Base-by-base conservation (phyloP, 1,140 invertebrate species). In the Scaptomyza graminum region DNA sequence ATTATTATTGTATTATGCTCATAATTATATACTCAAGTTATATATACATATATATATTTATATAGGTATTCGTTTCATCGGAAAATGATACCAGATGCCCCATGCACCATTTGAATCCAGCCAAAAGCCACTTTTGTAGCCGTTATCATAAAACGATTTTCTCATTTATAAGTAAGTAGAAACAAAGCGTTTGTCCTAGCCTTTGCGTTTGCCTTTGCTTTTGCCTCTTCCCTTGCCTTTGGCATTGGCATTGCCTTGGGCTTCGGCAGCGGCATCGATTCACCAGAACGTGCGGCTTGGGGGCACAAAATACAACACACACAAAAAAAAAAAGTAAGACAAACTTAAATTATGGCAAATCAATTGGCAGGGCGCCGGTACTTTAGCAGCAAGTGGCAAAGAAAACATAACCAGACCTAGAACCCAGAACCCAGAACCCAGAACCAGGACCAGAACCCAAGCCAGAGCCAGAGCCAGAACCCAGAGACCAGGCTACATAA, bases 341-440 rank as follows among this genome's bases (percentile, higher is more conserved):
- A 67, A 88, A 84, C 75, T 82, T 90, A 90, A 90, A 90, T 90
- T 90, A 90, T 90, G 79, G 82, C 82, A 90, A 90, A 90, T 90
- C 87, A 90, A 90, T 90, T 90, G 84, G 65, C 59, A 72, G 31
- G 52, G 54, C 49, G 50, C 37, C 47, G 47, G 52, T 49, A 18
- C 62, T 18, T 9, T 31, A 57, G 25, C 57, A 57, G 22, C 51
- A 73, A 73, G 63, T 65, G 63, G 60, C 50, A 71, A 63, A 16
- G 52, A 68, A 65, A 65, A 68, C 67, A 67, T 49, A 67, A 60
- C 63, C 63, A 76, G 50, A 61, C 31, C 55, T 57, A 34, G 13
- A 37, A 2, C 18, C 18, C 18, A 18, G 18, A 18, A 3, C 18
- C 5, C 43, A 46, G n/a, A n/a, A n/a, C n/a, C n/a, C n/a, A n/a